Evolutionary conservation across 2,113 vertebrate genomes (phyloP).

Genomic region (Nothobranchius furzeri): DNA sequence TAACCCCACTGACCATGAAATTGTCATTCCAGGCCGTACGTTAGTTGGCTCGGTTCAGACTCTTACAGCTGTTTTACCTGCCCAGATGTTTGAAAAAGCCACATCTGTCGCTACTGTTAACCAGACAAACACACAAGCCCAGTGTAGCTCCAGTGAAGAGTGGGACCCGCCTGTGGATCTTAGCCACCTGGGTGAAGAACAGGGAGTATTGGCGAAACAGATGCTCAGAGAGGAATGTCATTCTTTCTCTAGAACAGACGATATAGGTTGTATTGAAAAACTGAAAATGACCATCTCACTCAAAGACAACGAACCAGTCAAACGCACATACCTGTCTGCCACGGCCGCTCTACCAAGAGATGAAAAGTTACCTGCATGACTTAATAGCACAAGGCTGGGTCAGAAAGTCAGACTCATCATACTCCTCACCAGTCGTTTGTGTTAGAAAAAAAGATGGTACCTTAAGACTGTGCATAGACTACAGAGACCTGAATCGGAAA

Average conservation of each 20-base stretch:
- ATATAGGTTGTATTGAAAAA: slow-evolving; percentile 2
- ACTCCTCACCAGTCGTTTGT: neutral
- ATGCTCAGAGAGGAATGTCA: slow-evolving; percentile 18
- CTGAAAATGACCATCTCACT: slow-evolving; percentile 12
- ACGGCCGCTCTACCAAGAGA: slow-evolving; percentile 16
- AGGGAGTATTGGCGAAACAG: neutral
- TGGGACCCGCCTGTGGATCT: slow-evolving; percentile 28
- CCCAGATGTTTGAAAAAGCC: neutral
- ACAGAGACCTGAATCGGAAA: neutral
- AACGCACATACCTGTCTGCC: neutral
- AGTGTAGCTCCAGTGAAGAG: neutral
- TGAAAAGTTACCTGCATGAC: slow-evolving; percentile 1
- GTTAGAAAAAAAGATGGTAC: slow-evolving; percentile 1
- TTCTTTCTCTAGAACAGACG: slow-evolving; percentile 19
- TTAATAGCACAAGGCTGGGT: neutral
- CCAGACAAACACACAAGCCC: rapidly evolving
- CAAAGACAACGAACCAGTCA: slow-evolving; percentile 14
- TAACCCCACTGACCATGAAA: slow-evolving; percentile 27
- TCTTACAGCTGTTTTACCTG: neutral
- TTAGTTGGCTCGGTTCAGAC: neutral
- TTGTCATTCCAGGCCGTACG: neutral
- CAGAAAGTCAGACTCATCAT: neutral
- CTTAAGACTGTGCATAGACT: neutral
- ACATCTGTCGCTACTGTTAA: neutral
- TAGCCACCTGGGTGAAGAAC: slow-evolving; percentile 1